Base-by-base conservation (phyloP, 2,888 invertebrate species). In the Phoenoteleia sp. region DNA sequence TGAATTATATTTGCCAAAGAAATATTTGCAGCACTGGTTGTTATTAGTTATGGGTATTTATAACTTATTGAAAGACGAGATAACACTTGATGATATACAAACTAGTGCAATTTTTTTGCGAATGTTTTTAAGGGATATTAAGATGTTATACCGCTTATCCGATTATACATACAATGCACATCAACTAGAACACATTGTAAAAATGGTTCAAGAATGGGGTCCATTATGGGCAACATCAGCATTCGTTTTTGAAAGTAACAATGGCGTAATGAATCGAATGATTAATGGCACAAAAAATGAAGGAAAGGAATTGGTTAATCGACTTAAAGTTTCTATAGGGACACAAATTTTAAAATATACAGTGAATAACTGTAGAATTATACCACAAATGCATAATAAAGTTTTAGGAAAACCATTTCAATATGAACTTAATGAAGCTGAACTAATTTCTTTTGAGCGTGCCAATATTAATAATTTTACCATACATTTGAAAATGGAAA, bases 151-250 rank as follows among this genome's bases (percentile, higher is more conserved):
- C 17, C 6, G 56, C 1, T 3, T 9, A 1, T 2, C 2, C 1
- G 56, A 56, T 7, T 56, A 56, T 15, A 56, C 2, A 17, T 56
- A 56, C 15, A 56, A 56, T 13, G 9, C 3, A 1, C 56, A 56
- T 56, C 56, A 56, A 56, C 7, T 56, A n/a, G 2, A 2, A n/a
- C 52, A 56, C 25, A 3, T 56, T 13, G 9, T 7, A 7, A 15
- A 7, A 15, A 17, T 23, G 4, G 56, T 56, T 6, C 2, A 29
- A 33, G 1, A 15, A 7, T 56, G 27, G 29, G 56, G 56, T 13
- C 54, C 54, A n/a, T 54, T 54, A n/a, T 54, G 54, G 54, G 25
- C 54, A n/a, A 17, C 17, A 11, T 56, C 56, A 4, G 56, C 56
- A 15, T 56, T 56, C 9, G 9, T 15, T 9, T 56, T 56, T 33